Percentiles rank a stretch among this genome's conserved stretches.
Conservation (phyloP, 2,797 vertebrate genomes). For the Pangasius larnaudii region DNA sequence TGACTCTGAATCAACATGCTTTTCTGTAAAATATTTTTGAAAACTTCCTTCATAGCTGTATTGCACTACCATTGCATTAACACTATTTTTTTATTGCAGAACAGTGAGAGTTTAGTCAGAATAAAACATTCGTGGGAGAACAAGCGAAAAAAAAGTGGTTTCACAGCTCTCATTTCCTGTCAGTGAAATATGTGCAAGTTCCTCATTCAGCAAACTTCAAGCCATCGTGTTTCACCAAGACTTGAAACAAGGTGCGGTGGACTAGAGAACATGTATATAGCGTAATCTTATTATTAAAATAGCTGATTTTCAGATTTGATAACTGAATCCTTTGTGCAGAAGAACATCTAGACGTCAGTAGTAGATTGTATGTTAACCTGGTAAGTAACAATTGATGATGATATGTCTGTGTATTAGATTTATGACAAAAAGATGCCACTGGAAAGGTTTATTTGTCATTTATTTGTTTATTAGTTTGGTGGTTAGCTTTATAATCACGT, state of each 20-base stretch:
- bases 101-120: neutral
- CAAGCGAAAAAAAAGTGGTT: constrained; percentile 24
- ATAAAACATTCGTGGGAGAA: neutral
- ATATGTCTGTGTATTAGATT: neutral
- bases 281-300: neutral
- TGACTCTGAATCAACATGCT: neutral
- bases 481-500: neutral
- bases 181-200: constrained; percentile 55
- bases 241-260: constrained; percentile 36
- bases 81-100: neutral
- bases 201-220: constrained; percentile 52
- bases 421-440: neutral
- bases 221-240: constrained; percentile 39
- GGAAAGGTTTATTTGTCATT: too few relatives aligned
- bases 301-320: neutral
- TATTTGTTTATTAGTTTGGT: neutral
- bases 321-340: neutral
- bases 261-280: neutral
- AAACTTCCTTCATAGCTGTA: neutral
- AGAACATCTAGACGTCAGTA: constrained; percentile 8
- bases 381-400: constrained; percentile 16
- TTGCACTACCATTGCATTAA: neutral
- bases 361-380: neutral
- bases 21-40: neutral
- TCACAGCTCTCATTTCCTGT: constrained; percentile 69